Evolutionary conservation across 92 coral and sea anemone species (phyloP).

Genomic region (Metridium senile): DNA sequence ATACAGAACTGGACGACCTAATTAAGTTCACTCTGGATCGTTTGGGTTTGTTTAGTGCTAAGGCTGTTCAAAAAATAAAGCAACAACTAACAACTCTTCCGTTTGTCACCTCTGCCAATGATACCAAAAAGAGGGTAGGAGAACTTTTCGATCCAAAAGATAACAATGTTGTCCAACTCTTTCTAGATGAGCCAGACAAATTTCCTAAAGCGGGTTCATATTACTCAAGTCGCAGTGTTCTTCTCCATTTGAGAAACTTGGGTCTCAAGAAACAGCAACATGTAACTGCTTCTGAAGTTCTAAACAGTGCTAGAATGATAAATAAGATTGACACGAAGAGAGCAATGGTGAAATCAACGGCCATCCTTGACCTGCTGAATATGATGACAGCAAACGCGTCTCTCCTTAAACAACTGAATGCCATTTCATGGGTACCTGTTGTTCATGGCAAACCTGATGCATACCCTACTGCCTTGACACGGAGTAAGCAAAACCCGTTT

Average conservation of each 20-base stretch:
- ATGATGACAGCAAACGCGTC: constrained; percentile 10
- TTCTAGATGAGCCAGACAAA: constrained; percentile 43
- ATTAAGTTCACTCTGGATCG: constrained; percentile 47
- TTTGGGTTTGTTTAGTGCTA: neutral
- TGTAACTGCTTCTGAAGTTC: constrained; percentile 30
- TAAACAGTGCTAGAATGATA: constrained; percentile 34
- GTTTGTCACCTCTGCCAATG: constrained; percentile 45
- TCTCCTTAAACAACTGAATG: constrained; percentile 18
- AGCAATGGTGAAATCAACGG: constrained; percentile 31
- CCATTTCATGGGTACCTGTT: constrained; percentile 53
- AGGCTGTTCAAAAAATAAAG: constrained; percentile 10
- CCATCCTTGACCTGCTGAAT: constrained; percentile 28
- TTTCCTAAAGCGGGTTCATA: constrained; percentile 45
- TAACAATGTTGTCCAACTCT: constrained; percentile 22
- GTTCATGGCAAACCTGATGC: constrained; percentile 31
- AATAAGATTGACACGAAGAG: constrained; percentile 18
- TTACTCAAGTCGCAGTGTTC: constrained; percentile 36
- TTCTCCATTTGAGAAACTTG: constrained; percentile 26
- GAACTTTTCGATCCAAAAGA: constrained; percentile 64
- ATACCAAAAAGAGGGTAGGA: constrained; percentile 38
- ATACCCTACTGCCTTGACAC: constrained; percentile 9
- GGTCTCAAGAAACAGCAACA: constrained; percentile 44
- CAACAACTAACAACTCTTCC: constrained; percentile 23
- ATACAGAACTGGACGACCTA: constrained; percentile 50
- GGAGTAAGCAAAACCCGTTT: constrained; percentile 13